A percentile compares a stretch with the other conserved stretches of the same genome.
phyloP scores from a whole-genome alignment of 2,113 vertebrate species.

The Peromyscus californicus region DNA sequence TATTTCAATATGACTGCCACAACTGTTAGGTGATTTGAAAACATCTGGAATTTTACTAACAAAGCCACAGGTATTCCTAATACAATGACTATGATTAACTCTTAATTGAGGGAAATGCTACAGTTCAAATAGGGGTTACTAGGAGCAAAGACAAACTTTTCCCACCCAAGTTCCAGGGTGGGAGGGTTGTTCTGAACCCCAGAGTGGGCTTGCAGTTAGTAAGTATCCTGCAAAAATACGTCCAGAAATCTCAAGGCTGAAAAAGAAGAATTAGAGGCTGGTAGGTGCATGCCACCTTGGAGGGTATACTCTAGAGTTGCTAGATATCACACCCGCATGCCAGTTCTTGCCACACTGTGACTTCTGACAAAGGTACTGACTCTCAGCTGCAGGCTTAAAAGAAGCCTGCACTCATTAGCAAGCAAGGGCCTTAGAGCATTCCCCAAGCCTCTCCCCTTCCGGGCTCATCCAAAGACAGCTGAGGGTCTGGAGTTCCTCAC shows the following conservation, averaged over 20 bases:
- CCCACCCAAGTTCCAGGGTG: background rate
- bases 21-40: background rate
- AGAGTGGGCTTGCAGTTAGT: too few species aligned
- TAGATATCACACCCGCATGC: background rate
- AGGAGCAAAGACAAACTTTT: background rate
- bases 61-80: slow-evolving; percentile 23
- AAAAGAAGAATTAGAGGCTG: fast-evolving
- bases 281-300: background rate
- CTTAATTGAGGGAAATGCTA: slow-evolving; percentile 33
- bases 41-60: slow-evolving; percentile 30
- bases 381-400: background rate
- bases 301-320: background rate
- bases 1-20: slow-evolving; percentile 17
- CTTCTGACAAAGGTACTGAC: background rate
- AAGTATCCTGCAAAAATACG: background rate
- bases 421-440: background rate
- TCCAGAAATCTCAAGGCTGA: background rate
- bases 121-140: slow-evolving; percentile 11
- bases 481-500: background rate
- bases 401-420: background rate
- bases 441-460: fast-evolving
- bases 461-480: background rate
- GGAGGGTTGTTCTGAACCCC: background rate
- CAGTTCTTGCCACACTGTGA: background rate
- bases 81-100: background rate